A percentile compares a stretch with the other conserved stretches of the same genome.
phyloP scores from a whole-genome alignment of 1,140 invertebrate genomes.

The Lethocerus indicus region DNA sequence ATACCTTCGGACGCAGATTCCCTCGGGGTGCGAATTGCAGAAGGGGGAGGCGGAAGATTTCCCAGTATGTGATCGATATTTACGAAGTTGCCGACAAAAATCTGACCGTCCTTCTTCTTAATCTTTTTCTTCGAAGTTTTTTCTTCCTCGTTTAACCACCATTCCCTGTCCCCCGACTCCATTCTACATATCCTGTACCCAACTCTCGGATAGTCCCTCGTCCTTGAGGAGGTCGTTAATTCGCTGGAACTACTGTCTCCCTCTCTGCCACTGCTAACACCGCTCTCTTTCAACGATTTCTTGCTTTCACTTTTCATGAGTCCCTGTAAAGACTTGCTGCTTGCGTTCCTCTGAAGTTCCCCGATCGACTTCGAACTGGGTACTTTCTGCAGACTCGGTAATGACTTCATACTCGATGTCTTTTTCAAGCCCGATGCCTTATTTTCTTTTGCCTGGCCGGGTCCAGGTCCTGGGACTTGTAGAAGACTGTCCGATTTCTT shows the following conservation, averaged over 20 bases:
- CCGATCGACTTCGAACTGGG: slow-evolving; percentile 3
- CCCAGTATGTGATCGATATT: slow-evolving; percentile 73
- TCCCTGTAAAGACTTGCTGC: slow-evolving; percentile 9
- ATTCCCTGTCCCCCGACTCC: slow-evolving; percentile 15
- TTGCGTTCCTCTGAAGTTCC: background rate
- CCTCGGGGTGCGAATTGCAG: slow-evolving; percentile 17
- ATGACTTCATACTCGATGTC: background rate
- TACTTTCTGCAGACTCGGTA: slow-evolving; percentile 2
- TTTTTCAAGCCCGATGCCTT: too few species aligned
- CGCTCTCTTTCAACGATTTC: background rate
- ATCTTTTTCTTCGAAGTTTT: slow-evolving; percentile 5
- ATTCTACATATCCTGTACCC: too few species aligned
- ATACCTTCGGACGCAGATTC: too few species aligned
- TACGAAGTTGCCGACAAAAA: slow-evolving; percentile 59
- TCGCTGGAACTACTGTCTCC: too few species aligned
- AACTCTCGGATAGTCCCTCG: too few species aligned
- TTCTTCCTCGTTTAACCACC: slow-evolving; percentile 14
- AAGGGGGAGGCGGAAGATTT: slow-evolving; percentile 22
- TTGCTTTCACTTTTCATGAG: slow-evolving; percentile 1
- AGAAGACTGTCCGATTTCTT: too few species aligned
- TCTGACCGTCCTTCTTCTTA: slow-evolving; percentile 10
- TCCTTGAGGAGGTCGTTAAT: too few species aligned
- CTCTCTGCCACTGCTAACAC: background rate
- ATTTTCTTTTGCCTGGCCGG: too few species aligned
- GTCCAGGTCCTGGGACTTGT: too few species aligned